These are phyloP conservation scores for Temnothorax rugatulus DNA, from an alignment of 2,888 invertebrate genomes.

Conservation along the genomic window DNA sequence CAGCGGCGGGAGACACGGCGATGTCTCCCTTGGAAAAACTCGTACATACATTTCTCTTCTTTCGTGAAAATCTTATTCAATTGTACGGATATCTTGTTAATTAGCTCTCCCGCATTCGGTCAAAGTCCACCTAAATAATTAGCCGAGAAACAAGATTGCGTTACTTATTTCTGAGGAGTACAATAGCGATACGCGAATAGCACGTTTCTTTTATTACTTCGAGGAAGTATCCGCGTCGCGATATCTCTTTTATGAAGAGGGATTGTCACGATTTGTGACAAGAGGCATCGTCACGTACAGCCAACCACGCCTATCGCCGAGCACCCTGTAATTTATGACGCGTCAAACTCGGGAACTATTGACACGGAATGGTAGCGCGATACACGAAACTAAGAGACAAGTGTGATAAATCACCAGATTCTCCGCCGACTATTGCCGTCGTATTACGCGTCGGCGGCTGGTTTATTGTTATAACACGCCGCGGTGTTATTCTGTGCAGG, in stretches of 20 bases:
- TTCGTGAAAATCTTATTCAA: neutral
- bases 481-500: neutral
- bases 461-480: constrained; percentile 36
- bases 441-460: constrained; percentile 35
- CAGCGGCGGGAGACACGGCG: neutral
- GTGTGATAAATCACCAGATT: constrained; percentile 50
- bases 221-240: neutral
- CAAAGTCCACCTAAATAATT: neutral
- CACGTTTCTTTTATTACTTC: neutral
- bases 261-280: neutral
- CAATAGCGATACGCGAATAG: neutral
- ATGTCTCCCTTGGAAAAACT: neutral
- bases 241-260: neutral
- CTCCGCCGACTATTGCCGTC: constrained; percentile 31
- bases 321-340: constrained; percentile 25
- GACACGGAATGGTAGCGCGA: constrained; percentile 31
- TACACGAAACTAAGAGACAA: constrained; percentile 16
- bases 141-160: neutral
- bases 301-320: neutral
- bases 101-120: neutral
- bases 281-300: constrained; percentile 5
- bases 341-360: constrained; percentile 31
- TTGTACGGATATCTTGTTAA: neutral
- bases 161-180: neutral
- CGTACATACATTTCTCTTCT: neutral